Percentiles rank a stretch among this genome's conserved stretches.
phyloP scores from a whole-genome alignment of 1,140 invertebrate genomes.

The Hypsibius dujardini region DNA sequence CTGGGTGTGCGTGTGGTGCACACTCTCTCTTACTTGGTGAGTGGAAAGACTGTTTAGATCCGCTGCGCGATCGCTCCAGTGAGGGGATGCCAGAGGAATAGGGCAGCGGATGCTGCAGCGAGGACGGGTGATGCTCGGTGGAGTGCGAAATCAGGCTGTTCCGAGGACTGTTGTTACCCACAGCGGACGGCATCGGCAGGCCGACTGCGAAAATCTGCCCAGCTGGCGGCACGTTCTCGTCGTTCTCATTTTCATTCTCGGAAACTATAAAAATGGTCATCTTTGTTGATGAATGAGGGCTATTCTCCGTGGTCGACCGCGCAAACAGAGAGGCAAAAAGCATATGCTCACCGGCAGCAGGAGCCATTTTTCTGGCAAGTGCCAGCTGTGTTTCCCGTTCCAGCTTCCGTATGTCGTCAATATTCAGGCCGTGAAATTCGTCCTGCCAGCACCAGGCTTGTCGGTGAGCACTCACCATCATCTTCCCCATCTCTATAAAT shows the following conservation, averaged over 20 bases:
- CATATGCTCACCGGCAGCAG: constrained; percentile 4
- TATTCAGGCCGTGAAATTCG: constrained; percentile 87
- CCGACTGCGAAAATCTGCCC: too few relatives aligned
- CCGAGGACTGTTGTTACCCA: too few relatives aligned
- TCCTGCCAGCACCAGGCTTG: constrained; percentile 99
- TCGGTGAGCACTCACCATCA: constrained; percentile 90
- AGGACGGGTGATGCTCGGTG: constrained; percentile 15
- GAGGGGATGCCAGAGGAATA: too few relatives aligned
- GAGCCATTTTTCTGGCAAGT: constrained; percentile 69
- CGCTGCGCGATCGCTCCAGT: constrained; percentile 16
- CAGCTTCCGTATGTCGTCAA: constrained; percentile 87
- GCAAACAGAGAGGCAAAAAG: background rate
- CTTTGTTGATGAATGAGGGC: too few relatives aligned
- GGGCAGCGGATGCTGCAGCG: background rate
- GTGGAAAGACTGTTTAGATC: constrained; percentile 23
- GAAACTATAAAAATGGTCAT: too few relatives aligned
- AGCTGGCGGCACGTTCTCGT: too few relatives aligned
- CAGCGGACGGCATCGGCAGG: too few relatives aligned
- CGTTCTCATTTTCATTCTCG: too few relatives aligned
- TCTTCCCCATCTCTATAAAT: constrained; percentile 62
- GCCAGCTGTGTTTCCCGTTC: constrained; percentile 81
- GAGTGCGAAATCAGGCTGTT: constrained; percentile 17
- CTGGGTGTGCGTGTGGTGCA: too few relatives aligned
- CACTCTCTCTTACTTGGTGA: constrained; percentile 28
- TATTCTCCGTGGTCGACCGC: background rate